Base-by-base conservation (phyloP, 2,113 vertebrate species). In the Eupsittula cactorum region DNA sequence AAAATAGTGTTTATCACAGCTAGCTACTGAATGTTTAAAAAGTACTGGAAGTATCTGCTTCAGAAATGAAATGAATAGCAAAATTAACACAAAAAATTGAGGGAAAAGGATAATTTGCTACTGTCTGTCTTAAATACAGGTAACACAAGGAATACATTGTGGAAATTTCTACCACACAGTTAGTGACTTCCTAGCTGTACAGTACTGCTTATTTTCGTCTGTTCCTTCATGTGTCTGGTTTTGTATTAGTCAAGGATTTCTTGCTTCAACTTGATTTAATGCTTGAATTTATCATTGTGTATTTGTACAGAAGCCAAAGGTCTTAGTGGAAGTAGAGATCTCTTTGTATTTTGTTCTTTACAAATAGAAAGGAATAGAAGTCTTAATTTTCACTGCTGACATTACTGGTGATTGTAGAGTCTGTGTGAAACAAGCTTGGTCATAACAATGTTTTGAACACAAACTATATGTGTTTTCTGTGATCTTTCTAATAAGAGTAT, bases 1-100 rank as follows among this genome's bases (percentile, higher is more conserved):
- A 95, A 95, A 65, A 92, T 17, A 70, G 42, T 69, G 74, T 91
- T 96, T 90, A 83, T 95, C 88, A 82, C 49, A 95, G 82, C 52
- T 63, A 91, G 59, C 59, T 86, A 52, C 49, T 67, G 55, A 88
- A 91, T 69, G 50, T 84, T 90, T 84, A 39, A 71, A 70, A 33
- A 42, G 60, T 75, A 47, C 69, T 49, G 8, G 10, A 60, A 82
- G 29, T 59, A 60, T 57, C 64, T 81, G 50, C 60, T 90, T 83
- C 59, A 88, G 64, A 82, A 93, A 82, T 70, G n/a, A 91, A 95
- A 82, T 52, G 62, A 93, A 84, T 33, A 82, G 52, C 11, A 20
- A 90, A 77, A 90, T 55, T 78, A 55, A 71, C 33, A 70, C 53
- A 28, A 28, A 73, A 87, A 50, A 55, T 5, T 5, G 27, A 53